Base-by-base conservation (phyloP, 2,888 invertebrate species). In the Syritta pipiens region DNA sequence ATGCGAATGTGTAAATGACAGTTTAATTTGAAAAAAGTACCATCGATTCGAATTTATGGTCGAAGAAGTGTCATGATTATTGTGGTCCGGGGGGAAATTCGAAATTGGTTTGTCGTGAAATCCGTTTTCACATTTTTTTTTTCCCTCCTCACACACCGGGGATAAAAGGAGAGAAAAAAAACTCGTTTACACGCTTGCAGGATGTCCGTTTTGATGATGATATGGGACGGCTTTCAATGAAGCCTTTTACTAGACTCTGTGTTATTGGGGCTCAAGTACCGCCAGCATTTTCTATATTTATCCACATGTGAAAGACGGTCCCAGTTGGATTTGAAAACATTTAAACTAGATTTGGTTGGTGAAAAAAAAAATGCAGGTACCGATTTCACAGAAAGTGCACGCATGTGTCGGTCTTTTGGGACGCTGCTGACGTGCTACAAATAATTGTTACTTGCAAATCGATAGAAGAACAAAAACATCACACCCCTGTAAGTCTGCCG, bases 1-100 rank as follows among this genome's bases (percentile, higher is more conserved):
- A 49, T 67, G 59, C 30, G 49, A 49, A 42, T 59, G 46, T 74
- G 67, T 74, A 59, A 59, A 59, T 74, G 74, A 67, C 74, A 74
- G 53, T 67, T 74, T 74, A 59, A 74, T 67, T 74, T 72, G 40
- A 62, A 55, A 55, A 63, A 28, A 37, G 44, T 35, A 60, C 59
- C 42, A 22, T 5, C 14, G 17, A 10, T 4, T 42, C 9, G 14
- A 51, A 48, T 59, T 51, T 26, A 32, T 44, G 42, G 51, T 44
- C 51, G 51, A 37, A 26, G 60, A 62, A 71, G 53, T 62, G 44
- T 44, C 62, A 44, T 44, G 30, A 28, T 57, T 53, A 20, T 0
- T 42, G 57, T 57, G 57, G 10, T 55, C 26, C n/a, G 9, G 9
- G 53, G 17, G 9, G 17, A 12, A 28, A 28, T 28, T 28, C 9